phyloP scores from a whole-genome alignment of 2,113 vertebrate species.

The Pseudolaguvia tuberculata region DNA sequence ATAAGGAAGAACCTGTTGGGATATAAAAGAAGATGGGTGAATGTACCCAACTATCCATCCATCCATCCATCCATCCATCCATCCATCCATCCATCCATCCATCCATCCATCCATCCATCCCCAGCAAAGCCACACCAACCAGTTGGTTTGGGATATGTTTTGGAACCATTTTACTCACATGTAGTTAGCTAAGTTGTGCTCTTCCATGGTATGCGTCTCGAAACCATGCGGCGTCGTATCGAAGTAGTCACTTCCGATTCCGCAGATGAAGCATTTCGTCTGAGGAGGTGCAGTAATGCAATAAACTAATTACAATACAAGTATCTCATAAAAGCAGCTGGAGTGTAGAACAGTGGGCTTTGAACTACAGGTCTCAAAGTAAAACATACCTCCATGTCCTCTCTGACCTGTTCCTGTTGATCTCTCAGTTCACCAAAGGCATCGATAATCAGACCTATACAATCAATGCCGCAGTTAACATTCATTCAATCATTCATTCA shows the following conservation, averaged over 20 bases:
- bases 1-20: constrained; percentile 84
- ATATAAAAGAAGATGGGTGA: background rate
- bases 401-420: constrained; percentile 89
- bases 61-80: too few relatives aligned
- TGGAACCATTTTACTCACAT: constrained; percentile 59
- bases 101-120: too few relatives aligned
- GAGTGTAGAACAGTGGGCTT: background rate
- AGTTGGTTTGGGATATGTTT: background rate
- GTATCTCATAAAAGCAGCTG: background rate
- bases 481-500: too few relatives aligned
- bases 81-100: too few relatives aligned
- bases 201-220: constrained; percentile 87
- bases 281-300: constrained; percentile 47
- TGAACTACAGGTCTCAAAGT: background rate
- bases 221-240: constrained; percentile 89
- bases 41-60: too few relatives aligned
- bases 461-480: constrained; percentile 28
- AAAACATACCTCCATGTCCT: constrained; percentile 86
- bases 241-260: constrained; percentile 91
- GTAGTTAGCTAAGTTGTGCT: constrained; percentile 87
- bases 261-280: constrained; percentile 94
- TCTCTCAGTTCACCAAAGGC: constrained; percentile 88
- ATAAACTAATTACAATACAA: background rate
- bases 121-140: background rate
- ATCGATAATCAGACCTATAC: constrained; percentile 84